A percentile compares a stretch with the other conserved stretches of the same genome.
phyloP scores from a whole-genome alignment of 2,888 invertebrate genomes.

The Alentia gelatinosa region DNA sequence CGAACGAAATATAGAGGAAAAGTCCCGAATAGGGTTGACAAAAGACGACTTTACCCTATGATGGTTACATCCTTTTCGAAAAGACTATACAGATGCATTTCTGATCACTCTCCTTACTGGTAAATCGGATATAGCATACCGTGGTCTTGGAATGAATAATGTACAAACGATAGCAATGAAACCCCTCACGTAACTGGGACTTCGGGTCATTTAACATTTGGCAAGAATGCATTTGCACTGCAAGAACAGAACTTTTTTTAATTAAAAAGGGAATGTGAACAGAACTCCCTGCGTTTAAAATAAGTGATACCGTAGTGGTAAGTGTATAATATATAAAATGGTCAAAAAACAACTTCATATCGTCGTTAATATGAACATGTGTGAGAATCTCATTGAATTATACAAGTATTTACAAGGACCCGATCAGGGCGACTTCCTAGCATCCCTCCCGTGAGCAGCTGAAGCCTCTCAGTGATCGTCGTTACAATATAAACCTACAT shows the following conservation, averaged over 20 bases:
- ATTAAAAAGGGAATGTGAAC: not conserved
- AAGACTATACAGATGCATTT: not conserved
- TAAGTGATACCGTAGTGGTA: too few relatives aligned
- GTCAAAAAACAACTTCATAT: not conserved
- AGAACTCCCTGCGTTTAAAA: not conserved
- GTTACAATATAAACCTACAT: constrained; percentile 11
- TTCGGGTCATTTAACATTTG: not conserved
- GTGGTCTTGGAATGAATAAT: not conserved
- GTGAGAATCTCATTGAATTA: not conserved
- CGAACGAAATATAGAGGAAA: not conserved
- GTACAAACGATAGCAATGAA: not conserved
- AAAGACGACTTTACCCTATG: not conserved
- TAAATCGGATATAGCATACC: not conserved
- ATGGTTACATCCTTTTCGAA: not conserved
- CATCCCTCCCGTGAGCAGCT: not conserved
- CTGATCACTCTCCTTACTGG: not conserved
- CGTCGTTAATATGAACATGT: not conserved
- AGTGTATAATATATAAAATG: too few relatives aligned
- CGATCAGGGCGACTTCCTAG: not conserved
- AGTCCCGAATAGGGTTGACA: not conserved
- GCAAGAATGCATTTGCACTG: constrained; percentile 39
- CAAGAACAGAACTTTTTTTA: not conserved
- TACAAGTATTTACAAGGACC: not conserved
- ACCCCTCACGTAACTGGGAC: not conserved
- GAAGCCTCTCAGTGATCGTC: too few relatives aligned